These are phyloP conservation scores for Parus major DNA, from an alignment of 2,113 vertebrate species.

Conservation along the genomic window DNA sequence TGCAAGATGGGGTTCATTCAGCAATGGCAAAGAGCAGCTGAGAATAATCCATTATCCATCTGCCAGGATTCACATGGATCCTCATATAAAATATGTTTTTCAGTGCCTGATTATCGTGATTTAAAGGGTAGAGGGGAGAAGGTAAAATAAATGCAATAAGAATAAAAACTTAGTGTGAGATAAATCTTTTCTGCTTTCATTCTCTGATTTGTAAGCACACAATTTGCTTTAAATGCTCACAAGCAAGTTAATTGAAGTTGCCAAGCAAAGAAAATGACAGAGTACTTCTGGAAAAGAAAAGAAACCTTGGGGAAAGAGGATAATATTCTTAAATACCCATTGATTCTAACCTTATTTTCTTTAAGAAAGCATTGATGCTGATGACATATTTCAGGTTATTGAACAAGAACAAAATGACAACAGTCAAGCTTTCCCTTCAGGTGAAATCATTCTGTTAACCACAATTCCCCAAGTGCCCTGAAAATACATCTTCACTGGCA, in stretches of 20 bases:
- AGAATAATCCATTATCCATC: background rate
- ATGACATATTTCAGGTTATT: background rate
- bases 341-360: background rate
- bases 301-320: background rate
- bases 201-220: background rate
- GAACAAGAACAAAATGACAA: slow-evolving; percentile 20
- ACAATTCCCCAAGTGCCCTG: background rate
- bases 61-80: background rate
- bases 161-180: background rate
- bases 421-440: background rate
- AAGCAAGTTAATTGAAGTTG: background rate
- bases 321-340: background rate
- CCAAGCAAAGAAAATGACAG: background rate
- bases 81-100: background rate
- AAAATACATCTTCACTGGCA: background rate
- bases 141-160: background rate
- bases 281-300: background rate
- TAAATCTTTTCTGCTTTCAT: background rate
- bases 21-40: background rate
- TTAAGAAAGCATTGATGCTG: background rate
- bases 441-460: background rate
- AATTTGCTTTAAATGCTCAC: background rate
- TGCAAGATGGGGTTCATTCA: background rate
- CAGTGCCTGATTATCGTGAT: background rate
- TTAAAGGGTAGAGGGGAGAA: background rate